Percentiles rank a stretch among this genome's conserved stretches.
Evolutionary conservation across 2,888 invertebrate species (phyloP).

Genomic region (Zygogramma bicolorata): DNA sequence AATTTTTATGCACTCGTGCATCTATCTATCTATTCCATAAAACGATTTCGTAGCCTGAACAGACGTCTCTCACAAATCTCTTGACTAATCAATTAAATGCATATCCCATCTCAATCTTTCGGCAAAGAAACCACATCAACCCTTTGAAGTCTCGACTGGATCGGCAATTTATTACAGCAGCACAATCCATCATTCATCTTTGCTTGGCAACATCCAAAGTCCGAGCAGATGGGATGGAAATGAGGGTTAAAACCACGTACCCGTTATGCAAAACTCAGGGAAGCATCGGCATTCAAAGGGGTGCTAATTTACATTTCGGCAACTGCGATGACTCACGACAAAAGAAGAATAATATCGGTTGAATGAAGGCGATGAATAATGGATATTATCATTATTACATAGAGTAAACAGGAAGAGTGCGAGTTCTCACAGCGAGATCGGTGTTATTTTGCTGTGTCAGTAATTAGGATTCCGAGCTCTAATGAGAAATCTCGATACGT

Average conservation of each 20-base stretch:
- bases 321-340: neutral
- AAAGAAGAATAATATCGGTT: neutral
- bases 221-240: slow-evolving; percentile 15
- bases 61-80: no score
- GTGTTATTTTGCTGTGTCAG: neutral
- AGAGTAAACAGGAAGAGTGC: neutral
- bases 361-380: neutral
- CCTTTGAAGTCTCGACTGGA: no score
- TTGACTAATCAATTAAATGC: neutral
- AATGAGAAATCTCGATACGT: neutral
- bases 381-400: no score
- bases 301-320: neutral
- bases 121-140: slow-evolving; percentile 3
- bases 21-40: no score
- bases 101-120: slow-evolving; percentile 4
- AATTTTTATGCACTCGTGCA: no score
- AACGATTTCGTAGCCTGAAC: no score
- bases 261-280: neutral
- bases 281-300: slow-evolving; percentile 7
- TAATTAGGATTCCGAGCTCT: neutral
- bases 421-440: neutral
- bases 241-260: slow-evolving; percentile 13
- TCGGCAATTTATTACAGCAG: slow-evolving; percentile 30
- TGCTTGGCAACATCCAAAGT: neutral
- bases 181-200: slow-evolving; percentile 29